phyloP scores from a whole-genome alignment of 2,888 invertebrate species.

The Patella pellucida region DNA sequence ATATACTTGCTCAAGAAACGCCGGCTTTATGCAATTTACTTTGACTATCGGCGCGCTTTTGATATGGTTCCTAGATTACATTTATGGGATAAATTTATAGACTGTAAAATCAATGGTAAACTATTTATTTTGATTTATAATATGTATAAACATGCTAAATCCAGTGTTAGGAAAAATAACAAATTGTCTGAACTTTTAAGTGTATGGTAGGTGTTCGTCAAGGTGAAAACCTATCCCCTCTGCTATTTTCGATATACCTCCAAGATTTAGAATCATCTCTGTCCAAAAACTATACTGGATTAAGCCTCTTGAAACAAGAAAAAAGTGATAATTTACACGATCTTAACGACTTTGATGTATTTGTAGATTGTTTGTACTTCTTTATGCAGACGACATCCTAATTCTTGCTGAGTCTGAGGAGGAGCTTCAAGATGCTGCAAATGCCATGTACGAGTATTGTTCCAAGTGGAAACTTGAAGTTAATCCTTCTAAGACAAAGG shows the following conservation, averaged over 20 bases:
- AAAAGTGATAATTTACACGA: neutral
- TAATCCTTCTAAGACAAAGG: slow-evolving; percentile 30
- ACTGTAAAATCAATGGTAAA: slow-evolving; percentile 9
- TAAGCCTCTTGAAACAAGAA: neutral
- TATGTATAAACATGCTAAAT: slow-evolving; percentile 10
- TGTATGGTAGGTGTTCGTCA: slow-evolving; percentile 2
- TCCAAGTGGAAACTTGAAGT: slow-evolving; percentile 23
- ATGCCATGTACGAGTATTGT: slow-evolving; percentile 23
- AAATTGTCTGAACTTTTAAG: neutral
- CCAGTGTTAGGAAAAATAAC: neutral
- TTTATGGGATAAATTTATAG: slow-evolving; percentile 18
- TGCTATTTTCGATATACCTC: neutral
- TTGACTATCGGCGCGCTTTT: slow-evolving; percentile 11
- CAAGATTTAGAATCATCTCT: neutral
- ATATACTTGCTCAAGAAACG: slow-evolving; percentile 1
- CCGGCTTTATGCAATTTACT: slow-evolving; percentile 16
- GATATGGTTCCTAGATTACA: slow-evolving; percentile 19
- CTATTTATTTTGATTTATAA: neutral
- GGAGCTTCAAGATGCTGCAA: slow-evolving; percentile 21
- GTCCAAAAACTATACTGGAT: neutral
- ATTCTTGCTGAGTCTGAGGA: slow-evolving; percentile 21
- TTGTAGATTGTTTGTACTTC: slow-evolving; percentile 22
- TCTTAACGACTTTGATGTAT: neutral
- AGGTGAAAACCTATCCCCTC: neutral
- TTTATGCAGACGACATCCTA: slow-evolving; percentile 31